Percentiles rank a stretch among this genome's conserved stretches.
phyloP scores from a whole-genome alignment of 2,888 invertebrate species.

The Xanthia icteritia region DNA sequence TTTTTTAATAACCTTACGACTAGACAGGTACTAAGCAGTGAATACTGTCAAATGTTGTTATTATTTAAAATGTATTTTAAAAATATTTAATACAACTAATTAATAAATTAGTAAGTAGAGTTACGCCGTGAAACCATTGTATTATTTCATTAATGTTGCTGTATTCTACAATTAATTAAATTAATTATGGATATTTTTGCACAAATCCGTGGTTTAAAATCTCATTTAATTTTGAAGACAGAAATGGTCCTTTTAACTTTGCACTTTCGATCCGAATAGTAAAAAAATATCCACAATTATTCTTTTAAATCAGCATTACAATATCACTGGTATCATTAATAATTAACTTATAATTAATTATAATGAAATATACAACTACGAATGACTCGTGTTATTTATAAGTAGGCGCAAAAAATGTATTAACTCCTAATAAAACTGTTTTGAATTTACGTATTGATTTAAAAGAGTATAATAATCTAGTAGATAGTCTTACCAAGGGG shows the following conservation, averaged over 20 bases:
- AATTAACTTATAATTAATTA: constrained; percentile 59
- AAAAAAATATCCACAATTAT: constrained; percentile 28
- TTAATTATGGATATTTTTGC: constrained; percentile 37
- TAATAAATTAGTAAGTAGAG: constrained; percentile 70
- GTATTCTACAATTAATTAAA: constrained; percentile 22
- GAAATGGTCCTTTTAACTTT: too few species aligned
- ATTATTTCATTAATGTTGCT: constrained; percentile 18
- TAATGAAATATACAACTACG: constrained; percentile 50
- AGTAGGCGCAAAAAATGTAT: constrained; percentile 28
- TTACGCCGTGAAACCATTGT: constrained; percentile 52
- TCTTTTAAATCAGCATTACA: constrained; percentile 16
- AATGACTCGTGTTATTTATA: constrained; percentile 49
- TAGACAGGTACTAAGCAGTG: constrained; percentile 89
- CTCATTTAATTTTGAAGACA: not conserved
- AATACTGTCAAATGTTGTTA: constrained; percentile 83
- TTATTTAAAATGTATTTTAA: constrained; percentile 51
- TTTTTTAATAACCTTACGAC: constrained; percentile 82
- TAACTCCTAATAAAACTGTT: constrained; percentile 7
- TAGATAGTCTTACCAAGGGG: not conserved
- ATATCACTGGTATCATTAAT: constrained; percentile 64
- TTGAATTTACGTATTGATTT: constrained; percentile 1
- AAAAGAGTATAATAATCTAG: not conserved
- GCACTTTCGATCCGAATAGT: not conserved
- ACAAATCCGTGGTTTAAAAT: not conserved
- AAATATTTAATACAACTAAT: constrained; percentile 50